Conservation (phyloP, 2,797 vertebrate genomes). For the Chlorospingus semifuscus region DNA sequence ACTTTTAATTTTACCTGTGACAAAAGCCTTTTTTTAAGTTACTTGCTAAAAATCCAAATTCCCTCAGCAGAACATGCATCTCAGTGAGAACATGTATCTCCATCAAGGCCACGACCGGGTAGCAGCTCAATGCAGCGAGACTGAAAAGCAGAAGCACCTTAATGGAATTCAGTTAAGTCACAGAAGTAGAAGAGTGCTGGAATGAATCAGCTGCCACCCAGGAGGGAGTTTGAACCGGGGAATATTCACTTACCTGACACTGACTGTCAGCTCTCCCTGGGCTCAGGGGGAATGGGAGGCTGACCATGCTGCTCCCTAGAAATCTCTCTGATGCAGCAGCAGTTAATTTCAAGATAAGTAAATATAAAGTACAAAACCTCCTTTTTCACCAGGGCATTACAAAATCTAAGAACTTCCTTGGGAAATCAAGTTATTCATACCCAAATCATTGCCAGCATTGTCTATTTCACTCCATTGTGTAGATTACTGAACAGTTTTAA, state of each 20-base stretch:
- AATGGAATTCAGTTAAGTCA: background rate
- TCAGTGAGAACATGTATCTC: background rate
- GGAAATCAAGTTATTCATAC: background rate
- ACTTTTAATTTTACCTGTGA: background rate
- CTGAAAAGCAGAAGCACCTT: background rate
- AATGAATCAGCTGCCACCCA: background rate
- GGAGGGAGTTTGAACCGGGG: background rate
- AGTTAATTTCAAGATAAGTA: background rate
- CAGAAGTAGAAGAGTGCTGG: background rate
- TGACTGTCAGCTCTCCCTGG: background rate
- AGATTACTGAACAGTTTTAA: background rate
- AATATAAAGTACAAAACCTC: background rate
- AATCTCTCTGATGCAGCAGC: background rate
- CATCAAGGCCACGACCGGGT: background rate
- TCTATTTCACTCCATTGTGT: background rate
- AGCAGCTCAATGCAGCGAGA: background rate
- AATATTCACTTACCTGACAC: background rate
- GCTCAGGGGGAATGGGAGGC: background rate
- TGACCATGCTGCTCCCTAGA: background rate
- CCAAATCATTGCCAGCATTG: fast-evolving
- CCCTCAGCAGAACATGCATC: background rate
- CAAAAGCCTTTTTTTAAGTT: background rate
- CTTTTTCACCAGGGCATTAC: background rate
- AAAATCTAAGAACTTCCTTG: background rate
- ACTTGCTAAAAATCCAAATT: background rate